Evolutionary conservation across 2,888 invertebrate genomes (phyloP).

Genomic region (Polietes domitor): DNA sequence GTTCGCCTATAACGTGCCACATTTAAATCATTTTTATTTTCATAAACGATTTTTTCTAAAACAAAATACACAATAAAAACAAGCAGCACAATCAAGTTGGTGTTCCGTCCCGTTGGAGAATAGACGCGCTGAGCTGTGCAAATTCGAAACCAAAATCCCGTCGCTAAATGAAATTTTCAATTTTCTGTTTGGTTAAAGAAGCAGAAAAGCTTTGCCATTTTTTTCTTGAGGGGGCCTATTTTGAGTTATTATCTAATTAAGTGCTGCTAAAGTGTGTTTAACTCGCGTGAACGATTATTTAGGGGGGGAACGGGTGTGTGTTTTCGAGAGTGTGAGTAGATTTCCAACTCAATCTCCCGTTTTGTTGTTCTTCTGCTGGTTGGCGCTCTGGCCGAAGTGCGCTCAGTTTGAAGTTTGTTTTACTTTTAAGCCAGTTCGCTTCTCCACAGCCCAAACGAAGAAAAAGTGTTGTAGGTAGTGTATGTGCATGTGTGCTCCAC

Average conservation of each 20-base stretch:
- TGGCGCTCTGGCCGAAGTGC: not conserved
- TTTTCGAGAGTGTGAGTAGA: not conserved
- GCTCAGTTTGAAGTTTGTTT: conserved; percentile 48
- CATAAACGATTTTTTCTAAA: too few species aligned
- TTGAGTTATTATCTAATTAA: conserved; percentile 57
- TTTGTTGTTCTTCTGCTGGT: not conserved
- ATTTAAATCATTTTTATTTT: conserved; percentile 58
- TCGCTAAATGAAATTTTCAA: conserved; percentile 36
- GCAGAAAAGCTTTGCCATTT: too few species aligned
- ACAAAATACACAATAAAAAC: not conserved
- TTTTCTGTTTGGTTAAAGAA: not conserved
- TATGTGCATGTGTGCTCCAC: not conserved
- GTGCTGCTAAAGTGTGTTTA: conserved; percentile 19
- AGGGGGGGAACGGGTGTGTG: too few species aligned
- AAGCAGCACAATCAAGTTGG: conserved; percentile 1
- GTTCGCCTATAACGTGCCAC: conserved; percentile 61
- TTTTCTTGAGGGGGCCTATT: too few species aligned
- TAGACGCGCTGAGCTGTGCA: not conserved
- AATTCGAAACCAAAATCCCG: conserved; percentile 28
- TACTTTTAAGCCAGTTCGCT: conserved; percentile 44
- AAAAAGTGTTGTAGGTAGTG: conserved; percentile 11
- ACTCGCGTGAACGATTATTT: not conserved
- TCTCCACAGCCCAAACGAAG: not conserved
- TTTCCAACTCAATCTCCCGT: conserved; percentile 44
- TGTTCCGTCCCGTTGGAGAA: conserved; percentile 41